Evolutionary conservation across 2,888 invertebrate genomes (phyloP).

Genomic region (Ethmia dodecea): DNA sequence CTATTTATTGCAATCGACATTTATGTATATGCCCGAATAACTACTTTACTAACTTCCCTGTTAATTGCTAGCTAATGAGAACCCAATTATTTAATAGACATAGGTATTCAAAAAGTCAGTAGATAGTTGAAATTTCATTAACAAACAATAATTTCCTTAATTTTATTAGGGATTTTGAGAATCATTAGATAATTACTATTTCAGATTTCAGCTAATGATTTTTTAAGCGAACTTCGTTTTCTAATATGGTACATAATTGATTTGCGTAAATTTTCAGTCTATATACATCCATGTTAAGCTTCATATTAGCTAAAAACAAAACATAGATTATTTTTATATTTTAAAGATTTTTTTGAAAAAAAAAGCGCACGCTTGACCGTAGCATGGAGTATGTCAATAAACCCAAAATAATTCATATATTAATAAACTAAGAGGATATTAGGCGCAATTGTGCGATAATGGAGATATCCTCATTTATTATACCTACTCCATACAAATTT

Average conservation of each 20-base stretch:
- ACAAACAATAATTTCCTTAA: not conserved
- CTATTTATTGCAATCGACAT: not conserved
- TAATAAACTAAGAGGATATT: not conserved
- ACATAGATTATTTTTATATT: not conserved
- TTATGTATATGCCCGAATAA: no score
- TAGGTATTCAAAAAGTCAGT: not conserved
- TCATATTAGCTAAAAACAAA: not conserved
- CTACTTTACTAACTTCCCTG: not conserved
- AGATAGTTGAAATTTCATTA: not conserved
- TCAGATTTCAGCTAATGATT: not conserved
- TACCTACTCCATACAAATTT: slow-evolving; percentile 3
- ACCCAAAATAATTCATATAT: not conserved
- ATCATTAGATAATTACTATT: not conserved
- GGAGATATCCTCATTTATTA: slow-evolving; percentile 9
- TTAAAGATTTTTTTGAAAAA: not conserved
- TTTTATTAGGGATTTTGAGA: not conserved
- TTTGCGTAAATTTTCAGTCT: not conserved
- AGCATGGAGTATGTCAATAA: not conserved
- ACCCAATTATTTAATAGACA: not conserved
- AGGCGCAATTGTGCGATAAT: slow-evolving; percentile 3
- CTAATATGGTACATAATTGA: no score
- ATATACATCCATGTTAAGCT: not conserved
- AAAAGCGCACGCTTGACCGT: not conserved
- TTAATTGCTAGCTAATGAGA: not conserved
- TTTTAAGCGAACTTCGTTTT: not conserved